Percentiles rank a stretch among this genome's conserved stretches.
These are phyloP conservation scores for Lagria hirta DNA, from an alignment of 2,888 invertebrate species.

Conservation along the genomic window DNA sequence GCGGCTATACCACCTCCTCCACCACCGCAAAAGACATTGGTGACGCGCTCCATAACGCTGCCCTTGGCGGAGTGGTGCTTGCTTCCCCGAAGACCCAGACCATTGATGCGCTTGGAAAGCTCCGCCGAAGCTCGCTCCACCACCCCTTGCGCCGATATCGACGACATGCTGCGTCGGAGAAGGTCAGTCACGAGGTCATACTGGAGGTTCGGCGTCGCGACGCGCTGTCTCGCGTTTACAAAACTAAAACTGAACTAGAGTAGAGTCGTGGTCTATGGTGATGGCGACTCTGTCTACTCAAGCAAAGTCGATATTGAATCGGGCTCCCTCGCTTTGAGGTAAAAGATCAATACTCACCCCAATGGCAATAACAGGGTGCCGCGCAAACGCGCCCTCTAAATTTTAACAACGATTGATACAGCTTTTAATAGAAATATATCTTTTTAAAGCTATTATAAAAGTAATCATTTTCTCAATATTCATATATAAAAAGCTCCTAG, in stretches of 20 bases:
- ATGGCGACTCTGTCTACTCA: conserved; percentile 3
- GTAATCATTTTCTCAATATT: too few species aligned
- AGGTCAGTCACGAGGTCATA: conserved; percentile 28
- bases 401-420: too few species aligned
- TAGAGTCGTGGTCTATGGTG: background rate
- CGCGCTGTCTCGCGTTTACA: conserved; percentile 14
- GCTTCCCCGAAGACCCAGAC: conserved; percentile 58
- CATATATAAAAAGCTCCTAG: too few species aligned
- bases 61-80: conserved; percentile 55
- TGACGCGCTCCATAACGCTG: conserved; percentile 85
- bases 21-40: conserved; percentile 82
- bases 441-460: too few species aligned
- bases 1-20: conserved; percentile 50
- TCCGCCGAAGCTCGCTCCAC: conserved; percentile 91
- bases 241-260: conserved; percentile 11
- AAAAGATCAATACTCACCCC: conserved; percentile 21
- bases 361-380: conserved; percentile 5
- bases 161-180: conserved; percentile 61
- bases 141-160: conserved; percentile 85
- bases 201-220: conserved; percentile 14
- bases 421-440: too few species aligned
- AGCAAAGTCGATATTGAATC: conserved; percentile 13
- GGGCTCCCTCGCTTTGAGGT: conserved; percentile 13
- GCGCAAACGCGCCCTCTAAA: too few species aligned
- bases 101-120: conserved; percentile 85